A percentile compares a stretch with the other conserved stretches of the same genome.
phyloP scores from a whole-genome alignment of 2,113 vertebrate genomes.

The Alethe diademata region DNA sequence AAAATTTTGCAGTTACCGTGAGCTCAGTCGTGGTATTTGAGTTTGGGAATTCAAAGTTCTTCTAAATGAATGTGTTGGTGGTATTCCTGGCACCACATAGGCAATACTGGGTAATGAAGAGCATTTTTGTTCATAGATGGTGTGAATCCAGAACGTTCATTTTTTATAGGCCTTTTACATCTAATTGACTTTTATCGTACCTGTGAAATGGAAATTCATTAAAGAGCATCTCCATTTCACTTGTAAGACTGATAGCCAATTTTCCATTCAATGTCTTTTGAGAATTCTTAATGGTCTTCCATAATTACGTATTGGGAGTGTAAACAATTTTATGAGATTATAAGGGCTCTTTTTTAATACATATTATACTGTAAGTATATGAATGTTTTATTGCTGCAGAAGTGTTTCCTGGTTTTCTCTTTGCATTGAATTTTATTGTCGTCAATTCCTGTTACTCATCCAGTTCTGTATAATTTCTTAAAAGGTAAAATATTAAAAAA shows the following conservation, averaged over 20 bases:
- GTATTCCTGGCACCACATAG: neutral
- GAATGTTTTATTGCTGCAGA: neutral
- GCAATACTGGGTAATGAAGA: neutral
- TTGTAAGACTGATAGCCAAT: neutral
- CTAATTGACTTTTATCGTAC: neutral
- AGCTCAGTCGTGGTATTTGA: neutral
- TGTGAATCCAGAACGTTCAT: neutral
- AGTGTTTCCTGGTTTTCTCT: neutral
- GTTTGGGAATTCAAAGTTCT: neutral
- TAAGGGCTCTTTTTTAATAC: neutral
- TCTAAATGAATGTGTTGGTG: neutral
- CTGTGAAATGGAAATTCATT: neutral
- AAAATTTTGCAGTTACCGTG: neutral
- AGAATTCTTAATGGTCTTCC: constrained; percentile 1
- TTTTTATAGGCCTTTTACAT: constrained; percentile 7
- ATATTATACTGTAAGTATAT: neutral
- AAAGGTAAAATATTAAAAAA: neutral
- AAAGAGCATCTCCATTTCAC: neutral
- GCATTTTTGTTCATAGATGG: neutral
- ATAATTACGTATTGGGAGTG: neutral
- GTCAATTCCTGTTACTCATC: neutral
- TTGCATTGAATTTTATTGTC: neutral
- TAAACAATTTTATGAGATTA: neutral
- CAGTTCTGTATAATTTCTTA: neutral
- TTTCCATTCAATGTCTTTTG: neutral